Evolutionary conservation across 1,140 invertebrate genomes (phyloP).

Genomic region (Lerema accius): DNA sequence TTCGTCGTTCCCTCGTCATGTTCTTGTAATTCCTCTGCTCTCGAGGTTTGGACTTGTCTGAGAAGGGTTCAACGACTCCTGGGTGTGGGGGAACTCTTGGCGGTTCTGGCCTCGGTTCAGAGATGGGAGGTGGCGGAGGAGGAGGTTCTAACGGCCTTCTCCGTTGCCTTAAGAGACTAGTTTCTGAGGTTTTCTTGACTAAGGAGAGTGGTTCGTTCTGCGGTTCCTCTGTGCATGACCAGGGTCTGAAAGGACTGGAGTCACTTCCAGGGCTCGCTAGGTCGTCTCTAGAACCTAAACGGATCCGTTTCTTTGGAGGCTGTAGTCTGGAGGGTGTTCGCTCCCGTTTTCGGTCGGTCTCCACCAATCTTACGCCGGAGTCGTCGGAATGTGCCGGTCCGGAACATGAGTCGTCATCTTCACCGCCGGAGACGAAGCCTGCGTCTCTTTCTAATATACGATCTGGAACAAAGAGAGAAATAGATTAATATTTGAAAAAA

Average conservation of each 20-base stretch:
- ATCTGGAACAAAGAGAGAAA: conserved; percentile 71
- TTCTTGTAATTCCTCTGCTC: conserved; percentile 96
- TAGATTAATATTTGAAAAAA: conserved; percentile 13
- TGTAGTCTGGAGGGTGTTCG: conserved; percentile 87
- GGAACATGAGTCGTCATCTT: conserved; percentile 86
- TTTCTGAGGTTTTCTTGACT: conserved; percentile 64
- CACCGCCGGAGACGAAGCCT: conserved; percentile 88
- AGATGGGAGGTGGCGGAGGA: conserved; percentile 48
- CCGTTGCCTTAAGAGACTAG: conserved; percentile 65
- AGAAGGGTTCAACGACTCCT: conserved; percentile 66
- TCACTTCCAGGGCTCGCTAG: conserved; percentile 61
- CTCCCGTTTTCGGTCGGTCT: conserved; percentile 87
- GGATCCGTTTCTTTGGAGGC: conserved; percentile 87
- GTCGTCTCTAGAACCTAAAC: conserved; percentile 78
- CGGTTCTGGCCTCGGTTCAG: conserved; percentile 53
- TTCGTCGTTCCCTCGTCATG: conserved; percentile 95
- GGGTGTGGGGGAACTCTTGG: conserved; percentile 84
- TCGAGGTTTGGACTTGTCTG: conserved; percentile 70
- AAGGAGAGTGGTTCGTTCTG: conserved; percentile 63
- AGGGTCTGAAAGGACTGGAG: conserved; percentile 74
- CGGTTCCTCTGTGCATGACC: conserved; percentile 78
- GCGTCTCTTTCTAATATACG: conserved; percentile 85
- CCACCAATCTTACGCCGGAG: conserved; percentile 87
- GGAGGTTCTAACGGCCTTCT: conserved; percentile 60
- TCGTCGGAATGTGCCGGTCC: conserved; percentile 89